A percentile compares a stretch with the other conserved stretches of the same genome.
Conservation (phyloP, 2,113 vertebrate species). For the Barnardius zonarius region DNA sequence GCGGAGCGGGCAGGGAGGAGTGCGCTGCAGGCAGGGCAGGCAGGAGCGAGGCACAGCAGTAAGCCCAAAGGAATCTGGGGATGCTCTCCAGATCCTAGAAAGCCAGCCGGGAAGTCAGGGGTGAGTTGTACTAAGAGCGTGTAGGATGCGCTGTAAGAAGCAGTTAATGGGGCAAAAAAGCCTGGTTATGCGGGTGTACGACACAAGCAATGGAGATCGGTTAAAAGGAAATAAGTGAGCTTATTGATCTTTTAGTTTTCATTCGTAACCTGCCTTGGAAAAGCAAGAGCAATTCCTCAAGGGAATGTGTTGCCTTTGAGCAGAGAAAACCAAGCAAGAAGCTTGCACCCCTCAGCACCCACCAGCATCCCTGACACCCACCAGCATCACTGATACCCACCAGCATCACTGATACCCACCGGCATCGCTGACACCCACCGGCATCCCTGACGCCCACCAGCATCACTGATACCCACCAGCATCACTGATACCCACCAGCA, state of each 20-base stretch:
- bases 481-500: not conserved
- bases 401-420: not conserved
- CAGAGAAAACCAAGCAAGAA: not conserved
- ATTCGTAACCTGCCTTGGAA: not conserved
- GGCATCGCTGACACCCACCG: not conserved
- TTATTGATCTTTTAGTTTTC: not conserved
- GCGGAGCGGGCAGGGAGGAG: not conserved
- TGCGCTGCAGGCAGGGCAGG: not conserved
- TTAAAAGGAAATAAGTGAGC: not conserved
- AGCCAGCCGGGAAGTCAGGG: not conserved
- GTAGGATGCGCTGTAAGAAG: not conserved
- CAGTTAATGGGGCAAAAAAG: rapidly evolving
- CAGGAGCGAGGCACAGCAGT: not conserved
- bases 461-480: rapidly evolving
- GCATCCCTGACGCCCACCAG: too few species aligned
- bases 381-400: too few species aligned
- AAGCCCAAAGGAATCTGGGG: not conserved
- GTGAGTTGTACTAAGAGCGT: rapidly evolving
- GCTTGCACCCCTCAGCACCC: not conserved
- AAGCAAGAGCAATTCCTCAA: not conserved
- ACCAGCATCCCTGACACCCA: too few species aligned
- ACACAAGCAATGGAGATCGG: not conserved
- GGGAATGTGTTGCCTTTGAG: not conserved
- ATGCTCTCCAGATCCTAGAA: not conserved
- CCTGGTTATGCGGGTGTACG: rapidly evolving